phyloP scores from a whole-genome alignment of 2,888 invertebrate species.

The Scelioninae gen. 2 region DNA sequence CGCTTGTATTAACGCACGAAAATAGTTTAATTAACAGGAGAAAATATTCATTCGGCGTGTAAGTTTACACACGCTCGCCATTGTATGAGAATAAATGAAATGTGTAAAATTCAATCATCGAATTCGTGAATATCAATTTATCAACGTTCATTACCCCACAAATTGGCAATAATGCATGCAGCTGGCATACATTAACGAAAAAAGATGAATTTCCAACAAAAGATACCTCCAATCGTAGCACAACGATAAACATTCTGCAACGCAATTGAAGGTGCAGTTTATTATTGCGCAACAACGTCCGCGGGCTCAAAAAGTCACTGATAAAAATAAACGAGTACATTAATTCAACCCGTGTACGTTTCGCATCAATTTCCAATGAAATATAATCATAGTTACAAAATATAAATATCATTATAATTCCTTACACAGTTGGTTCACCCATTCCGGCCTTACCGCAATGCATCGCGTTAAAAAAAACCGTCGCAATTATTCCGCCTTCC shows the following conservation, averaged over 20 bases:
- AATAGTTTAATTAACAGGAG: conserved; percentile 52
- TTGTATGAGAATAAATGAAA: conserved; percentile 41
- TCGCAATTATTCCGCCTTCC: no score
- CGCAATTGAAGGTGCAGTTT: conserved; percentile 42
- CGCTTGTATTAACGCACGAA: conserved; percentile 31
- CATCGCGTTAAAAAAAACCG: no score
- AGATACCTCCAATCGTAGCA: conserved; percentile 30
- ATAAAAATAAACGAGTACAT: conserved; percentile 24
- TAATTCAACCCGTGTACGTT: no score
- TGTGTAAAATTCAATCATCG: conserved; percentile 49
- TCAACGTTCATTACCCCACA: conserved; percentile 50
- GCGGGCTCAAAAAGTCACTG: conserved; percentile 28
- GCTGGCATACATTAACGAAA: conserved; percentile 52
- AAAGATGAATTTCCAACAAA: conserved; percentile 47
- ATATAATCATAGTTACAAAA: no score
- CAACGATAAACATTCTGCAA: conserved; percentile 39
- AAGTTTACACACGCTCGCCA: not conserved
- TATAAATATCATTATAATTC: no score
- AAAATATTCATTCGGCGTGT: conserved; percentile 42
- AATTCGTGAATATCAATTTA: conserved; percentile 53
- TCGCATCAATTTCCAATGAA: no score
- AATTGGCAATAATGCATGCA: conserved; percentile 53
- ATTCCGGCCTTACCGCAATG: no score
- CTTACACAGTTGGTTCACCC: no score
- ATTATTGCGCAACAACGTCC: conserved; percentile 33